These are phyloP conservation scores for Aporrectodea caliginosa DNA, from an alignment of 1,140 invertebrate species.

Conservation along the genomic window DNA sequence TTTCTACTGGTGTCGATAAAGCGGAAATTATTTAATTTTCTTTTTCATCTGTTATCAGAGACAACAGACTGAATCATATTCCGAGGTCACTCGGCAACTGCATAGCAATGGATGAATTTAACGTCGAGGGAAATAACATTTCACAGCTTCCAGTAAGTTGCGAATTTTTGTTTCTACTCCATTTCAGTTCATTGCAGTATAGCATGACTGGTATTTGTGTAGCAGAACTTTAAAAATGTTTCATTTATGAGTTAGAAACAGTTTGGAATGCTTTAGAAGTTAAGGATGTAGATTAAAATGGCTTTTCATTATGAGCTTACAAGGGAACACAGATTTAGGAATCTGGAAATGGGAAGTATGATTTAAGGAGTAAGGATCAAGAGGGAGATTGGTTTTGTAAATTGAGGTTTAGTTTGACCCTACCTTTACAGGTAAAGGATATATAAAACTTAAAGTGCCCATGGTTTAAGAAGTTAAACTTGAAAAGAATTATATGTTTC, in stretches of 20 bases:
- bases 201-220: neutral
- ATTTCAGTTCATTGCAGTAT: neutral
- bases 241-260: neutral
- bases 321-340: too few species aligned
- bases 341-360: too few species aligned
- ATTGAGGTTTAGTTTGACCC: too few species aligned
- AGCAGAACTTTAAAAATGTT: neutral
- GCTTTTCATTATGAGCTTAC: neutral
- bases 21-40: neutral
- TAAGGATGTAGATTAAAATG: neutral
- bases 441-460: neutral
- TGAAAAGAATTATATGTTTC: neutral
- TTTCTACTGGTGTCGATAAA: constrained; percentile 33
- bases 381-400: neutral
- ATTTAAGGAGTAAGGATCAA: neutral
- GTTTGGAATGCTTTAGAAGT: neutral
- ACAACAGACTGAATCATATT: constrained; percentile 84
- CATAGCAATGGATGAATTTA: constrained; percentile 95
- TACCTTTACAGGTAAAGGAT: too few species aligned
- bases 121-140: constrained; percentile 96
- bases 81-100: constrained; percentile 89
- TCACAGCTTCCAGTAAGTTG: constrained; percentile 71
- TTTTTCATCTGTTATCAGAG: constrained; percentile 63
- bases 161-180: neutral
- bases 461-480: neutral